Conservation (phyloP, 2,888 invertebrate species). For the Oscheius sp. region DNA sequence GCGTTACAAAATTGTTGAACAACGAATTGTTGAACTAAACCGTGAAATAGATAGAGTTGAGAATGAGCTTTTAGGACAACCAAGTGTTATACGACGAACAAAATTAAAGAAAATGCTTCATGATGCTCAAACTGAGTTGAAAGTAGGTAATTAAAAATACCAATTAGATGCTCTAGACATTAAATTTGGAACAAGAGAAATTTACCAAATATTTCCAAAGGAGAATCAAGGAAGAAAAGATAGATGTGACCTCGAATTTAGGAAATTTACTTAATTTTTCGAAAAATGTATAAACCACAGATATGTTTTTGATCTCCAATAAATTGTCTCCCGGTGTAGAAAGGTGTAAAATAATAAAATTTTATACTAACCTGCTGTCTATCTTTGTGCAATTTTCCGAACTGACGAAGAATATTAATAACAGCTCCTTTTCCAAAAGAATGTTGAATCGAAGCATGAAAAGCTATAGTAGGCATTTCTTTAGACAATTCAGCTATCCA, state of each 20-base stretch:
- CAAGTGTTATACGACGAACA: constrained; percentile 12
- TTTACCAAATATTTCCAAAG: neutral
- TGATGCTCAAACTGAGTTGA: neutral
- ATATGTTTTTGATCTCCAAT: no score
- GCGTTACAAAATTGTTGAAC: neutral
- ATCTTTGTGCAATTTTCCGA: constrained; percentile 91
- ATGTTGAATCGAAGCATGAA: constrained; percentile 97
- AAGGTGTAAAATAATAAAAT: neutral
- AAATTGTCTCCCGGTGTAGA: no score
- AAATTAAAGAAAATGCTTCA: neutral
- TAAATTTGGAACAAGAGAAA: no score
- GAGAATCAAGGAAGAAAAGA: neutral
- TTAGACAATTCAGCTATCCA: constrained; percentile 94
- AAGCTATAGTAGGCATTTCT: constrained; percentile 96
- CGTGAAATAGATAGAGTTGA: constrained; percentile 5
- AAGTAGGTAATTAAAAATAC: no score
- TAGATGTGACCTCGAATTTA: neutral
- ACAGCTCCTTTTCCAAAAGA: constrained; percentile 97
- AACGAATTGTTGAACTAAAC: neutral
- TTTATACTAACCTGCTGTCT: constrained; percentile 80
- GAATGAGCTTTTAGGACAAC: constrained; percentile 5
- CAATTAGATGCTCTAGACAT: no score
- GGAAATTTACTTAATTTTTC: no score
- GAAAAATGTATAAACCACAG: no score
- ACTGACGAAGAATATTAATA: constrained; percentile 92